phyloP scores from a whole-genome alignment of 2,797 vertebrate genomes.

The Simalia tracyae region DNA sequence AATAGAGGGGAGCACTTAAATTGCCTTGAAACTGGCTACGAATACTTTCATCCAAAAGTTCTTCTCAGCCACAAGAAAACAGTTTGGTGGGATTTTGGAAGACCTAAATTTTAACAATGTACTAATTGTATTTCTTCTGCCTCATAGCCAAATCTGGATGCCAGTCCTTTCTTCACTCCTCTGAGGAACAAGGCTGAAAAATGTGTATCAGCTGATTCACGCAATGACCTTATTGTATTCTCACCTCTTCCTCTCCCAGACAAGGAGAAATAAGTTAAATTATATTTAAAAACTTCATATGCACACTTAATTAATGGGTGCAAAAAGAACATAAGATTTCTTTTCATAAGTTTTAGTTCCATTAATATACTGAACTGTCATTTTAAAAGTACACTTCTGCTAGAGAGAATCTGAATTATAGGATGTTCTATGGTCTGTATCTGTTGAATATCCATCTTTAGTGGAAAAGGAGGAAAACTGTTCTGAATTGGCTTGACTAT shows the following conservation, averaged over 20 bases:
- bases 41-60: not conserved
- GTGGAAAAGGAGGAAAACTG: not conserved
- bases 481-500: not conserved
- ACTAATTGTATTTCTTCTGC: not conserved
- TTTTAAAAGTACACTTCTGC: not conserved
- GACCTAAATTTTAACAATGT: not conserved
- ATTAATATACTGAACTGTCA: not conserved
- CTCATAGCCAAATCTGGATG: not conserved
- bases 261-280: not conserved
- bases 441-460: not conserved
- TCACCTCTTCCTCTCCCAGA: conserved; percentile 1
- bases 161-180: conserved; percentile 22
- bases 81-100: not conserved
- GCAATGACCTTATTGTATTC: conserved; percentile 13
- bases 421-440: not conserved
- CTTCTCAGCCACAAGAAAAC: too few relatives aligned
- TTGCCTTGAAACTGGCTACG: not conserved
- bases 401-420: not conserved
- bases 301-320: not conserved
- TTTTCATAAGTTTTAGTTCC: not conserved
- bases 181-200: not conserved
- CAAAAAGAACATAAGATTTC: not conserved
- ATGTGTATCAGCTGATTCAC: accelerated
- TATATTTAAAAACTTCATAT: not conserved
- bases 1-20: not conserved